Evolutionary conservation across 2,797 vertebrate species (phyloP), one percentile per base, ranked within the genome.

Genomic region (Acipenser ruthenus): DNA sequence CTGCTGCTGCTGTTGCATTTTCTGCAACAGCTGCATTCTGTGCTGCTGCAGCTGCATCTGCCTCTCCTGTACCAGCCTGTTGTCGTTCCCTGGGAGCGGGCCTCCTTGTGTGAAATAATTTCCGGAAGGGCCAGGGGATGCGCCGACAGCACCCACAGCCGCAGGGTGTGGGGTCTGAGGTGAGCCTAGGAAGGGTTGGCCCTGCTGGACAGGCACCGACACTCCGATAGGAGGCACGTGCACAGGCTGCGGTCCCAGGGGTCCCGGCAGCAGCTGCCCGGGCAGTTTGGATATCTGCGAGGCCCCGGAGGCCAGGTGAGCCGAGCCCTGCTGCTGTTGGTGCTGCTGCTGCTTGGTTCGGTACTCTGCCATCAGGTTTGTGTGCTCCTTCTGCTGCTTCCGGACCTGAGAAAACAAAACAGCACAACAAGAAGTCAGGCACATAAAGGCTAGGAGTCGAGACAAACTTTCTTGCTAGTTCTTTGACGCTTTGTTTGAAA

Each of bases 321-420:
- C 89, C 56, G 89, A 85, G 52, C 87, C 81, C 75, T 93, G 92
- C 56, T 77, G 78, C 65, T 79, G 3, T 75, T 93, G 82, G 81
- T 93, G 77, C 73, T 93, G 85, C 72, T 92, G 91, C 70, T 95
- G 93, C 69, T 98, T 98, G 84, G 92, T 99, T 80, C 93, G 91
- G 79, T 98, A 99, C 71, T 99, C 96, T 0, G 96, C 92, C 87
- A 99, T 99, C 62, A 99, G 92, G 78, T 97, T 99, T 63, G 96
- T 99, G 77, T 99, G 97, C 8, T 99, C 96, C 80, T 99, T 99
- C 84, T 99, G 96, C 73, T 98, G 96, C 78, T 99, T 98, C 60
- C 96, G 92, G n/a, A 99, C 97, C 96, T 99, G 74, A 10, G 49
- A 68, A 9, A 78, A 65, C 72, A 73, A 10, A 65, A 64, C 68